These are phyloP conservation scores for Mycteria americana DNA, from an alignment of 2,797 vertebrate genomes.

Conservation along the genomic window DNA sequence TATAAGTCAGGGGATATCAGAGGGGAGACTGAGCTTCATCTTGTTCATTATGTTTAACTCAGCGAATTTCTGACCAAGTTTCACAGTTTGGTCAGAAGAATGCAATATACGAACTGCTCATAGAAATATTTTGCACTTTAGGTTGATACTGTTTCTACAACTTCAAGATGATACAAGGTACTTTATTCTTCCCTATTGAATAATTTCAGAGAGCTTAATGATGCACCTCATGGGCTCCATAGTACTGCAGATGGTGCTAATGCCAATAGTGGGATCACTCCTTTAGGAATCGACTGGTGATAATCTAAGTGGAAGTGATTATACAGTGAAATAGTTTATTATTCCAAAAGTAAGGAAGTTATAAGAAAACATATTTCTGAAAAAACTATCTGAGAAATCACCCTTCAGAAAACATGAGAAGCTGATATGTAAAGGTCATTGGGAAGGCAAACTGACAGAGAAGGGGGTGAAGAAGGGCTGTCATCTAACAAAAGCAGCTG, in stretches of 20 bases:
- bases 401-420: neutral
- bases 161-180: neutral
- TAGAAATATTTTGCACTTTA: neutral
- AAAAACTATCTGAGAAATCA: neutral
- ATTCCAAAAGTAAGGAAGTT: neutral
- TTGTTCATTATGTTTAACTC: neutral
- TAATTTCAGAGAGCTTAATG: neutral
- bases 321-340: neutral
- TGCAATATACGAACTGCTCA: neutral
- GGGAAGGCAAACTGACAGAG: neutral
- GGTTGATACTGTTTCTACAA: neutral
- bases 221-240: neutral
- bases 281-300: neutral
- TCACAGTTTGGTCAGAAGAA: neutral
- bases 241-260: neutral
- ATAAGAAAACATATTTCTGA: neutral
- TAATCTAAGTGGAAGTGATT: neutral
- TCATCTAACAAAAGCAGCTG: neutral
- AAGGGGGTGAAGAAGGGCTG: neutral
- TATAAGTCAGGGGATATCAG: neutral
- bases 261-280: fast-evolving
- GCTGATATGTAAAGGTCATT: neutral
- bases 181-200: neutral
- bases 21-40: neutral
- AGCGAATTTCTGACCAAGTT: neutral